phyloP scores from a whole-genome alignment of 2,113 vertebrate species.

The Myiagra hebetior region DNA sequence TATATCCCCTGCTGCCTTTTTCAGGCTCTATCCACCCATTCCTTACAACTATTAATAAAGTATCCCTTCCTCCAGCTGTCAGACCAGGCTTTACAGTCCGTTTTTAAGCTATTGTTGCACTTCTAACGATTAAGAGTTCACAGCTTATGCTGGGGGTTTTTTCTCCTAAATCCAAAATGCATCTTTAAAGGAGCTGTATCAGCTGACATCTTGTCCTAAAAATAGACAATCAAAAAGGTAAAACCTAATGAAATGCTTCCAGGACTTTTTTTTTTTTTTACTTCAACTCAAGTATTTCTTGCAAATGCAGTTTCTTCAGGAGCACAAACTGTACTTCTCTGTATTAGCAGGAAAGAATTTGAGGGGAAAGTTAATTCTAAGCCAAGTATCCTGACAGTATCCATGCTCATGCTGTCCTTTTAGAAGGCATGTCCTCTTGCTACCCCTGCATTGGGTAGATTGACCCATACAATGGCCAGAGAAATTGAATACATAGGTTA shows the following conservation, averaged over 20 bases:
- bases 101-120: conserved; percentile 21
- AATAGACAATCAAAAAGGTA: neutral
- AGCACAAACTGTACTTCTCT: neutral
- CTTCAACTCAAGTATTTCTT: neutral
- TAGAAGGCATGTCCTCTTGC: neutral
- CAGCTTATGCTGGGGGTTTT: neutral
- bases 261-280: neutral
- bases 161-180: neutral
- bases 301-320: neutral
- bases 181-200: neutral
- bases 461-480: neutral
- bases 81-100: neutral
- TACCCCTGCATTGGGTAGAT: neutral
- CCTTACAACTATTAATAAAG: conserved; percentile 39
- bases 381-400: neutral
- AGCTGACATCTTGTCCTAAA: neutral
- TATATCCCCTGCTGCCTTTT: neutral
- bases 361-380: neutral
- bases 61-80: conserved; percentile 32
- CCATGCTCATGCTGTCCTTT: neutral
- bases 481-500: neutral
- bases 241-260: neutral
- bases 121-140: conserved; percentile 33
- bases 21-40: neutral
- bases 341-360: neutral